Percentiles rank a stretch among this genome's conserved stretches.
phyloP scores from a whole-genome alignment of 2,888 invertebrate genomes.

The Tinea semifulvella region DNA sequence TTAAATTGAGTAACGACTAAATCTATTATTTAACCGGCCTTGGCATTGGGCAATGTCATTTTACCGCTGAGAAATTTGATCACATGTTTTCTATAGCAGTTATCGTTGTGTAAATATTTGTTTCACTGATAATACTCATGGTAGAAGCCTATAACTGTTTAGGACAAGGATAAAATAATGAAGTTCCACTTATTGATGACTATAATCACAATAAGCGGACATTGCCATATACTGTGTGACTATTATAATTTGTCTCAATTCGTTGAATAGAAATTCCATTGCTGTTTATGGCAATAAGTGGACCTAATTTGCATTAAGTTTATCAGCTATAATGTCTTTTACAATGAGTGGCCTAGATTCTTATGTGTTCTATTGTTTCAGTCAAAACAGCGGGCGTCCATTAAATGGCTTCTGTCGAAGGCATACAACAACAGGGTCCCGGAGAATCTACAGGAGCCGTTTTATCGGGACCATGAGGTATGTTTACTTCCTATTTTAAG shows the following conservation, averaged over 20 bases:
- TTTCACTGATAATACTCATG: constrained; percentile 1
- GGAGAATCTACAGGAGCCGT: constrained; percentile 91
- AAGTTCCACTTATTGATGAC: constrained; percentile 40
- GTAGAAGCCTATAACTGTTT: constrained; percentile 27
- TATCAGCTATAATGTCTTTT: not conserved
- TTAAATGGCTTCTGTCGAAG: constrained; percentile 96
- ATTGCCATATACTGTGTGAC: constrained; percentile 36
- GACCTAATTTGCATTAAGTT: constrained; percentile 10
- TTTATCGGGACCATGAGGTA: constrained; percentile 95
- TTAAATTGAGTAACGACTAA: constrained; percentile 4
- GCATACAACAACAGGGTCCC: constrained; percentile 95
- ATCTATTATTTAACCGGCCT: constrained; percentile 5
- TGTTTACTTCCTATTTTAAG: no score
- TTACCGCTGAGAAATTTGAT: not conserved
- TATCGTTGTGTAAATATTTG: constrained; percentile 5
- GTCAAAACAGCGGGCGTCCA: constrained; percentile 95
- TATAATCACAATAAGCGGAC: constrained; percentile 55
- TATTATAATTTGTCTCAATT: constrained; percentile 11
- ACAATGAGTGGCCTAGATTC: constrained; percentile 6
- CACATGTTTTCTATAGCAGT: constrained; percentile 3
- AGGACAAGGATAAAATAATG: constrained; percentile 38
- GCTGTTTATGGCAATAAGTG: constrained; percentile 11
- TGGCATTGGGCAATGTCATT: not conserved
- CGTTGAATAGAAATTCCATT: constrained; percentile 3
- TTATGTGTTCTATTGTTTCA: constrained; percentile 64